Evolutionary conservation across 1,140 invertebrate species (phyloP).

Genomic region (Tenebrio molitor): DNA sequence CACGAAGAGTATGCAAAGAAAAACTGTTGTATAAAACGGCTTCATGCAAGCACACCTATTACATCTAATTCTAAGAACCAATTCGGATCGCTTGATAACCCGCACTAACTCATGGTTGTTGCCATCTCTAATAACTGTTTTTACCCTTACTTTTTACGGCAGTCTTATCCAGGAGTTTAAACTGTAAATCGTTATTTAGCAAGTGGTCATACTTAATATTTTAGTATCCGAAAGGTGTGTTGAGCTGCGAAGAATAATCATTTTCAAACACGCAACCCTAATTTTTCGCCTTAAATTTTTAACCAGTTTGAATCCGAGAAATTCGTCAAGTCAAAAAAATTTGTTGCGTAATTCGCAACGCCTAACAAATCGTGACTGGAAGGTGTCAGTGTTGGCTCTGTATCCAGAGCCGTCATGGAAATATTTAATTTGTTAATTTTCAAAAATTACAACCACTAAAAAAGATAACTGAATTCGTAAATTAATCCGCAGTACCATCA

Average conservation of each 20-base stretch:
- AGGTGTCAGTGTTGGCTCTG: too few species aligned
- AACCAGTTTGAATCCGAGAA: too few species aligned
- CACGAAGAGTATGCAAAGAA: too few species aligned
- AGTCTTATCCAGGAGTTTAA: too few species aligned
- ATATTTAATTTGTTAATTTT: too few species aligned
- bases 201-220: slow-evolving; percentile 32
- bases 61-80: not conserved
- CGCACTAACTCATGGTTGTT: not conserved
- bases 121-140: slow-evolving; percentile 9
- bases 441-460: not conserved
- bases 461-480: slow-evolving; percentile 1
- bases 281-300: slow-evolving; percentile 25
- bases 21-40: too few species aligned
- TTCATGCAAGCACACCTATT: too few species aligned
- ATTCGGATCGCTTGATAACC: too few species aligned
- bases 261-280: slow-evolving; percentile 16
- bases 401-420: too few species aligned
- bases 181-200: slow-evolving; percentile 22
- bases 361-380: too few species aligned
- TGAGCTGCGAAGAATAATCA: slow-evolving; percentile 26
- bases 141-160: slow-evolving; percentile 6
- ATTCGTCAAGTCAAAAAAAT: too few species aligned
- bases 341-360: too few species aligned
- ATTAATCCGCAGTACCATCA: slow-evolving; percentile 12
- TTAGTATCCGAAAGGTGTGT: slow-evolving; percentile 22